A percentile compares a stretch with the other conserved stretches of the same genome.
Evolutionary conservation across 2,888 invertebrate genomes (phyloP).

Genomic region (Metallyticus violacea): DNA sequence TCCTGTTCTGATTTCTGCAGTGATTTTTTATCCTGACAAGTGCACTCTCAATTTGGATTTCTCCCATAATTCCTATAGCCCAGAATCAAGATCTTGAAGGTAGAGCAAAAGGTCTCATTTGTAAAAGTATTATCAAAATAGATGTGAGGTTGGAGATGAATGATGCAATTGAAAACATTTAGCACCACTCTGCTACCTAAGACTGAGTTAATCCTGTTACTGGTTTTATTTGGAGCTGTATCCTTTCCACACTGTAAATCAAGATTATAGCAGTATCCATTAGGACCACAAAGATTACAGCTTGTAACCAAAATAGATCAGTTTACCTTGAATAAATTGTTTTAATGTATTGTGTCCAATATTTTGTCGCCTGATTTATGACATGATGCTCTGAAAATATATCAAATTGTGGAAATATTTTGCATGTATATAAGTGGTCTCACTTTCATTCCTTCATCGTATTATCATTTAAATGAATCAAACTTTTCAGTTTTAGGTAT

Average conservation of each 20-base stretch:
- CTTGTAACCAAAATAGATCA: not conserved
- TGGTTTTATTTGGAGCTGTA: not conserved
- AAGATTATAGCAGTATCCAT: not conserved
- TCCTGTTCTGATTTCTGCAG: not conserved
- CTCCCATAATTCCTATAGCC: not conserved
- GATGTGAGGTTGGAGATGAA: not conserved
- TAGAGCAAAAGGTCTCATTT: not conserved
- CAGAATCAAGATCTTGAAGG: not conserved
- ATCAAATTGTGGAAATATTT: not conserved
- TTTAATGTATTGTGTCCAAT: not conserved
- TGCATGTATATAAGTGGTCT: not conserved
- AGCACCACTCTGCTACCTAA: not conserved
- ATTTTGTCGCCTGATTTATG: not conserved
- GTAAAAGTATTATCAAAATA: not conserved
- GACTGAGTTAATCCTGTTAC: not conserved
- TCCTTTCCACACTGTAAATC: not conserved
- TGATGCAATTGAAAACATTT: not conserved
- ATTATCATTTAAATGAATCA: not conserved
- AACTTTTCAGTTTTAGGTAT: not conserved
- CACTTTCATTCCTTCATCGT: not conserved
- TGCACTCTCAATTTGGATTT: not conserved
- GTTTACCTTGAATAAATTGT: not conserved
- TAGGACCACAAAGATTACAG: not conserved
- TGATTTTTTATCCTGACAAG: not conserved
- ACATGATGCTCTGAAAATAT: not conserved